Evolutionary conservation across 1,140 invertebrate genomes (phyloP).

Genomic region (Zaprionus vittiger): DNA sequence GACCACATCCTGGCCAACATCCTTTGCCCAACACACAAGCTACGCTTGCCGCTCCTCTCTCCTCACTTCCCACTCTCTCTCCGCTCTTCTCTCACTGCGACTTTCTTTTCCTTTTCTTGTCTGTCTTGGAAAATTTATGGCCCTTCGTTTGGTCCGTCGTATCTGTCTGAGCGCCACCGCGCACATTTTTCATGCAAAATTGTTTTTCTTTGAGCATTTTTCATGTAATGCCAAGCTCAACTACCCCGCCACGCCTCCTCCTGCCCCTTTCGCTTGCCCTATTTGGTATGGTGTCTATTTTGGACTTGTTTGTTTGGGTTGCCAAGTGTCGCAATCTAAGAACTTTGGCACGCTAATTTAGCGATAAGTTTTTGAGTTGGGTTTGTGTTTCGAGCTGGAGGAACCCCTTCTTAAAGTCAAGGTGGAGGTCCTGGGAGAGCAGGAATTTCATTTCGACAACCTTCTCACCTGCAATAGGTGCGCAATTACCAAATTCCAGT

Average conservation of each 20-base stretch:
- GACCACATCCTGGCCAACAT: slow-evolving; percentile 57
- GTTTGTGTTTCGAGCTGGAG: neutral
- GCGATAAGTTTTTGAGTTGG: slow-evolving; percentile 56
- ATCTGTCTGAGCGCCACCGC: slow-evolving; percentile 20
- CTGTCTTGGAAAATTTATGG: slow-evolving; percentile 61
- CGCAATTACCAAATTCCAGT: slow-evolving; percentile 53
- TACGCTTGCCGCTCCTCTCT: neutral
- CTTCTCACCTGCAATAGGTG: slow-evolving; percentile 45
- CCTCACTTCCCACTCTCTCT: neutral
- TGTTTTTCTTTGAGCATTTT: slow-evolving; percentile 51
- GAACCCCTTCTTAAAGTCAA: slow-evolving; percentile 6
- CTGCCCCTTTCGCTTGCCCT: neutral
- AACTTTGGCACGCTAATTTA: slow-evolving; percentile 68
- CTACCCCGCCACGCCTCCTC: neutral
- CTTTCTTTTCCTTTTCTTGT: slow-evolving; percentile 35
- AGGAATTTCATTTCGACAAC: slow-evolving; percentile 59
- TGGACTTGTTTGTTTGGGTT: slow-evolving; percentile 44
- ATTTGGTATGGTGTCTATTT: neutral
- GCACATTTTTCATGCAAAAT: slow-evolving; percentile 70
- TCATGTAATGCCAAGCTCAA: slow-evolving; percentile 17
- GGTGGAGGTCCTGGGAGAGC: neutral
- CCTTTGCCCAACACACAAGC: slow-evolving; percentile 17
- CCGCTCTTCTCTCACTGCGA: slow-evolving; percentile 18
- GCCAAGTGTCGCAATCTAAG: slow-evolving; percentile 54
- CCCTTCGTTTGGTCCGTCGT: slow-evolving; percentile 50